Base-by-base conservation (phyloP, 2,888 invertebrate species). In the Lumbricus terrestris region DNA sequence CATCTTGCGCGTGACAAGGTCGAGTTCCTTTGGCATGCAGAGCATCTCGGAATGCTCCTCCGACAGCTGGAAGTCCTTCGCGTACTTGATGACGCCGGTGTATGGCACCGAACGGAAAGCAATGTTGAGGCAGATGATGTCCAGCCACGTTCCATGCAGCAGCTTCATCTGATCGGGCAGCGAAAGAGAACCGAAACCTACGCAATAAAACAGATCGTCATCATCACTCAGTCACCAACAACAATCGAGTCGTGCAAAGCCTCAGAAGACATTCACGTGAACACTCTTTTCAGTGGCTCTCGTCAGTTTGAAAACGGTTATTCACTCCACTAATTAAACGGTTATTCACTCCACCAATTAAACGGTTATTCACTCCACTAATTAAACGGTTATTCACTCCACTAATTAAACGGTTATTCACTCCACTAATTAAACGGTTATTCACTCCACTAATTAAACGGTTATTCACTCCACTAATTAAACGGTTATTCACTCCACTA, bases 121-220 rank as follows among this genome's bases (percentile, higher is more conserved):
- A 37, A 91, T 85, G 91, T 90, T 90, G 40, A 91, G 88, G 54
- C 91, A 91, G 82, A 91, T 89, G 69, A 91, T 89, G 90, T 91
- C 91, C 47, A 91, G 89, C 91, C 91, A 91, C 16, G 91, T 91
- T 38, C 88, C 88, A 69, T 90, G 83, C 16, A 91, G 89, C n/a
- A 91, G 91, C 54, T 85, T 90, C 91, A 91, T 91, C 89, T 91
- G 91, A 54, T 91, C 91, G 29, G 29, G 54, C 33, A 91, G 88
- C 13, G 88, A n/a, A 33, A 91, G 89, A 47, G 37, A 37, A 20
- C 35, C 34, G 42, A 91, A 89, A 33, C 37, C 93, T 92, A 85
- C 1, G 18, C n/a, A 13, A 6, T 33, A 33, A 47, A 47, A 47
- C 47, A 69, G 69, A 69, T 11, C 11, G 8, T 69, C 69, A n/a